Percentiles rank a stretch among this genome's conserved stretches.
Conservation (phyloP, 2,113 vertebrate genomes). For the Onychorhynchus coronatus region DNA sequence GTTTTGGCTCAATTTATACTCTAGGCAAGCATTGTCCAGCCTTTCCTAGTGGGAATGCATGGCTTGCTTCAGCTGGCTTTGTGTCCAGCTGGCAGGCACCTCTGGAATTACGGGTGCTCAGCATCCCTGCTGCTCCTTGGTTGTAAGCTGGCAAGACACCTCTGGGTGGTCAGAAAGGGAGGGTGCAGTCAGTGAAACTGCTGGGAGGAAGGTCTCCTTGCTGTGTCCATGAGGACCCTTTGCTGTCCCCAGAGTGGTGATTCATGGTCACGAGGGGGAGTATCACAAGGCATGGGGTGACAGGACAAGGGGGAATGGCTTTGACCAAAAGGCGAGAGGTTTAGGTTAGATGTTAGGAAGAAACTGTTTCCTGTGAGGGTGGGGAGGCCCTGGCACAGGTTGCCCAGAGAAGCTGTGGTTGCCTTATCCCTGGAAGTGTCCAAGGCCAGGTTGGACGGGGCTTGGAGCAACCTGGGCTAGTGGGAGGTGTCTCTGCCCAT, state of each 20-base stretch:
- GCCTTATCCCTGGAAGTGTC: not conserved
- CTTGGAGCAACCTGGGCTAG: not conserved
- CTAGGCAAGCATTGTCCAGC: not conserved
- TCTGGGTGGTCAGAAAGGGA: not conserved
- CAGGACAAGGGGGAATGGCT: not conserved
- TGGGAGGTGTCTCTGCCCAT: not conserved
- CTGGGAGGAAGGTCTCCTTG: not conserved
- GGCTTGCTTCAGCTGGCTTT: not conserved
- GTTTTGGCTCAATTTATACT: not conserved
- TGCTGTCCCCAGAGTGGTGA: not conserved
- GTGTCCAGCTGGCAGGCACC: fast-evolving
- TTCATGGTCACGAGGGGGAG: not conserved
- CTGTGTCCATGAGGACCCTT: not conserved
- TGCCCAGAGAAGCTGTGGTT: not conserved
- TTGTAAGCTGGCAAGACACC: not conserved
- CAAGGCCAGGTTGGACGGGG: not conserved
- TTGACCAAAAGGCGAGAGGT: not conserved
- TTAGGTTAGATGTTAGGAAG: not conserved
- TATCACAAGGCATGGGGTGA: not conserved
- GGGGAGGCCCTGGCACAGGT: fast-evolving
- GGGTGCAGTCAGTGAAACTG: not conserved
- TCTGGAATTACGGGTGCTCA: not conserved
- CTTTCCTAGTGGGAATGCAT: not conserved
- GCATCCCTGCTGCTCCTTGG: not conserved
- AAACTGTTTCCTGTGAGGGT: not conserved